Base-by-base conservation (phyloP, 2,113 vertebrate genomes). In the Pachypanchax playfairii region DNA sequence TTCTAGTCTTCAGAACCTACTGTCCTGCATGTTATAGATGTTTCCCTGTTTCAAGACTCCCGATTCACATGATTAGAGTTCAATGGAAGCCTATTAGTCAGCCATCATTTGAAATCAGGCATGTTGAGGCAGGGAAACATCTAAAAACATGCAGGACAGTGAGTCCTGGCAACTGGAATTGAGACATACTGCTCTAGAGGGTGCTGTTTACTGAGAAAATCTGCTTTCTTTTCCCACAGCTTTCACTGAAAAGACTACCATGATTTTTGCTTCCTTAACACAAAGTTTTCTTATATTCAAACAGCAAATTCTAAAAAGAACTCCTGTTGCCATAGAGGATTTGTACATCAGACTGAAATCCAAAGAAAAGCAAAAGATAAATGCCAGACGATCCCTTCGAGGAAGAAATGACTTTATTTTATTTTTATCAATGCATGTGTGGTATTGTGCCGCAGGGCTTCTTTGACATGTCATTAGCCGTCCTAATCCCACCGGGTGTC, bases 191-290 rank as follows among this genome's bases (percentile, higher is more conserved):
- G 52, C 87, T 90, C 81, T 86, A 91, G 89, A 86, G 85, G 89
- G 89, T 73, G 89, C 89, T 88, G 83, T 91, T 87, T 36, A 80
- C 87, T 87, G 79, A 83, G 44, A 60, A 79, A 73, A 82, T 42
- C 39, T 17, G 14, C 49, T 17, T 31, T 56, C 60, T 21, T n/a
- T n/a, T 59, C 26, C 24, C 47, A 38, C 44, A 55, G 22, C 56
- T 59, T 39, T 42, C 38, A 29, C 15, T 47, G 29, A 60, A 50
- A 18, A 2, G 43, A 20, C n/a, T 48, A 4, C 6, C 13, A n/a
- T n/a, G n/a, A n/a, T 18, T 63, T 26, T 15, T 42, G 5, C 10
- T 46, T 24, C 44, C 0, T 21, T 17, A 43, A 44, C 4, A 4
- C 14, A 22, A 28, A 42, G 2, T 65, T 38, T 47, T 18, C 13